These are phyloP conservation scores for Galago senegalensis DNA, from an alignment of 2,797 vertebrate genomes.

Conservation along the genomic window DNA sequence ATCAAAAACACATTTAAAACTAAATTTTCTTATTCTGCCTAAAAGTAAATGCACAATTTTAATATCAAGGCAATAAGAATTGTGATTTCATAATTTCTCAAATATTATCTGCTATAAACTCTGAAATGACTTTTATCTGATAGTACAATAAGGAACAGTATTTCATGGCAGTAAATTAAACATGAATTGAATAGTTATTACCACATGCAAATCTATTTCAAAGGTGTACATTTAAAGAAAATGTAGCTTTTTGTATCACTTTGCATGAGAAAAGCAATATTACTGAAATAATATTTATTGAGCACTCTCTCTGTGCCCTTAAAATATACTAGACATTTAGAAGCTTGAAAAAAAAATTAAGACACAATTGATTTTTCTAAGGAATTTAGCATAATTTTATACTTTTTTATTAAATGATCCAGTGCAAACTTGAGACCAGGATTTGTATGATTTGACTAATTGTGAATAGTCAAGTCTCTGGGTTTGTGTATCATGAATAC, in stretches of 20 bases:
- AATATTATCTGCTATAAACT: neutral
- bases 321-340: neutral
- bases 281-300: neutral
- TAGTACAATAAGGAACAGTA: neutral
- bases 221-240: conserved; percentile 37
- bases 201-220: conserved; percentile 35
- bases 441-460: neutral
- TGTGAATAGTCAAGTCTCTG: neutral
- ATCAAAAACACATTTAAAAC: conserved; percentile 10
- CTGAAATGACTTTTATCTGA: conserved; percentile 30
- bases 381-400: conserved; percentile 27
- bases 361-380: conserved; percentile 5
- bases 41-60: conserved; percentile 6
- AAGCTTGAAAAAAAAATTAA: neutral
- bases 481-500: neutral
- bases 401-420: neutral
- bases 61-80: conserved; percentile 18
- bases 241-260: conserved; percentile 39
- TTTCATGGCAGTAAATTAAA: neutral
- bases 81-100: conserved; percentile 20
- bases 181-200: neutral
- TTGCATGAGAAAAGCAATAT: neutral
- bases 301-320: neutral
- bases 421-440: neutral
- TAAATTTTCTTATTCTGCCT: conserved; percentile 31